Evolutionary conservation across 2,113 vertebrate species (phyloP).

Genomic region (Indicator maculatus): DNA sequence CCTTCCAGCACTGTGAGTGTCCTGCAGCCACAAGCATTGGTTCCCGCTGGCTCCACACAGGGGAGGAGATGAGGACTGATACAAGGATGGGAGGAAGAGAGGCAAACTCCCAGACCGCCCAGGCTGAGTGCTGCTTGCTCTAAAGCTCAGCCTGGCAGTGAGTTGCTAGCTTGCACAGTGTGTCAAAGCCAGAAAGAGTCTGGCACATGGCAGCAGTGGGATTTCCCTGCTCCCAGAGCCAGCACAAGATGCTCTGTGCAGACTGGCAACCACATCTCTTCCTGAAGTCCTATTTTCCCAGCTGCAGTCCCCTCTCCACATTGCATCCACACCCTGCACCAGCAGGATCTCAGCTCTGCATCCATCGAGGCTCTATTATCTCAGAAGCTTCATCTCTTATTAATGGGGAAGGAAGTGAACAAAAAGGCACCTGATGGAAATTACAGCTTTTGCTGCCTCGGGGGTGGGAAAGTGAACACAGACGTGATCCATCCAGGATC

Average conservation of each 20-base stretch:
- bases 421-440: constrained; percentile 42
- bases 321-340: not conserved
- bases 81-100: not conserved
- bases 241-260: not conserved
- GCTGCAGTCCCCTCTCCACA: not conserved
- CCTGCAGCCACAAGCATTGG: not conserved
- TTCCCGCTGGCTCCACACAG: not conserved
- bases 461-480: not conserved
- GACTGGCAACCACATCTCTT: not conserved
- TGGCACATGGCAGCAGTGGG: not conserved
- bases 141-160: not conserved
- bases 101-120: not conserved
- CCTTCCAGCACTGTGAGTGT: not conserved
- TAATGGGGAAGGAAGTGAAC: constrained; percentile 35
- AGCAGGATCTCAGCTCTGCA: not conserved
- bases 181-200: not conserved
- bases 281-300: not conserved
- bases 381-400: constrained; percentile 60
- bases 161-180: not conserved
- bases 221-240: constrained; percentile 31
- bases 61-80: not conserved
- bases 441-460: not conserved
- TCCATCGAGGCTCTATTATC: constrained; percentile 13
- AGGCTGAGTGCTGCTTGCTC: not conserved
- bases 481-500: not conserved